phyloP scores from a whole-genome alignment of 2,113 vertebrate genomes.

The Tylochromis polylepis region DNA sequence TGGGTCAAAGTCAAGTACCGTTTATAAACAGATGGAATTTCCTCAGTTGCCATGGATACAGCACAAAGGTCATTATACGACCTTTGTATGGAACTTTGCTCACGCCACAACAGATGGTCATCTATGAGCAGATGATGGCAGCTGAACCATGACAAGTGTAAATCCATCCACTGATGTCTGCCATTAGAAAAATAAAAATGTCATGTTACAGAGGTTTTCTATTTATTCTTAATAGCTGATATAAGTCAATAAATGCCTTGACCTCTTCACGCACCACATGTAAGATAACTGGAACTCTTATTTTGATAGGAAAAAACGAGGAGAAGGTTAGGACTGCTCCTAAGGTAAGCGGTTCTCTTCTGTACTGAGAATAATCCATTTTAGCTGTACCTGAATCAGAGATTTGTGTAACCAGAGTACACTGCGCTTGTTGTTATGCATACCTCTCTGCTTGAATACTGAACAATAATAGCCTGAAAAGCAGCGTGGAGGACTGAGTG shows the following conservation, averaged over 20 bases:
- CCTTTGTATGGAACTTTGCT: background rate
- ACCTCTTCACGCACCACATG: background rate
- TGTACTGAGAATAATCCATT: background rate
- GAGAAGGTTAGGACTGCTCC: background rate
- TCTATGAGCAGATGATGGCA: background rate
- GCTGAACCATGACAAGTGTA: background rate
- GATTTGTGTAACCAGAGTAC: background rate
- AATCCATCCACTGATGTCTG: background rate
- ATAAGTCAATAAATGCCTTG: background rate
- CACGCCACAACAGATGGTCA: background rate
- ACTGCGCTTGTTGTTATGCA: background rate
- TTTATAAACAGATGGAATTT: background rate
- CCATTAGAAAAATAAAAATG: background rate
- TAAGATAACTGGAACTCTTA: background rate
- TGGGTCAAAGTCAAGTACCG: background rate
- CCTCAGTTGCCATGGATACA: background rate
- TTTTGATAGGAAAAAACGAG: background rate
- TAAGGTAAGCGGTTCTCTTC: background rate
- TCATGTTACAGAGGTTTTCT: background rate
- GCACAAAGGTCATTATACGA: background rate
- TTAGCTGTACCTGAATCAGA: background rate
- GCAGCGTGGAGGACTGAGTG: background rate
- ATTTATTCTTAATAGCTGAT: background rate
- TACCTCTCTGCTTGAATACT: background rate
- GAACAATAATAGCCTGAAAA: slow-evolving; percentile 6